These are phyloP conservation scores for Hydrozoanthus gracilis DNA, from an alignment of 92 coral and sea anemone genomes.

Conservation along the genomic window DNA sequence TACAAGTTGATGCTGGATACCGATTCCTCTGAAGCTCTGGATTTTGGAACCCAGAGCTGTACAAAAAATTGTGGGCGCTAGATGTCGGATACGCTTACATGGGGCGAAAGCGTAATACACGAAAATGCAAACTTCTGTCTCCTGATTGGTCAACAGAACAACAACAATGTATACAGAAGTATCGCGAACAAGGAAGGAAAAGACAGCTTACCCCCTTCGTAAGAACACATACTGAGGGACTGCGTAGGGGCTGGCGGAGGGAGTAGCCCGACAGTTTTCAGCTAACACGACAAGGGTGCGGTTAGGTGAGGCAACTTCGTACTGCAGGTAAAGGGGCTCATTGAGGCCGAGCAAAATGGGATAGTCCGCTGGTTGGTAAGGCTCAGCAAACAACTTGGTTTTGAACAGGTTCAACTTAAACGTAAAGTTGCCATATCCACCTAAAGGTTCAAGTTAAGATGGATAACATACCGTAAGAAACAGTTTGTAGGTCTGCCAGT, in stretches of 20 bases:
- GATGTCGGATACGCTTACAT: too few species aligned
- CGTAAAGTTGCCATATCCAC: constrained; percentile 16
- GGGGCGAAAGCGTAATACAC: too few species aligned
- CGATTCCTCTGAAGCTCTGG: too few species aligned
- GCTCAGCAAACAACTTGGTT: not conserved
- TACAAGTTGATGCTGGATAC: too few species aligned
- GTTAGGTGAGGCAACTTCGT: constrained; percentile 12
- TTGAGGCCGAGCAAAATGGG: not conserved
- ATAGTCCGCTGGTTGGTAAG: constrained; percentile 1
- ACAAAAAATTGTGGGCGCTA: too few species aligned
- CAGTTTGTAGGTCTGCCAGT: too few species aligned
- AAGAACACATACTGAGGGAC: constrained; percentile 57
- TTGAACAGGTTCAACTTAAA: constrained; percentile 11
- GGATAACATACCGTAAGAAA: too few species aligned
- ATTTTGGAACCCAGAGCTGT: too few species aligned
- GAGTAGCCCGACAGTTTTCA: constrained; percentile 57
- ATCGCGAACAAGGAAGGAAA: not conserved
- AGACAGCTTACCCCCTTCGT: constrained; percentile 50
- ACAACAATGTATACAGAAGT: not conserved
- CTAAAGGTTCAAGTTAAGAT: not conserved
- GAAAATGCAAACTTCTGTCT: too few species aligned
- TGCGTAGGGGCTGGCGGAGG: constrained; percentile 43
- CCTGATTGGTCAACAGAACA: too few species aligned
- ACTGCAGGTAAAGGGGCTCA: constrained; percentile 1
- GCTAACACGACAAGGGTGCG: constrained; percentile 58